Evolutionary conservation across 2,797 vertebrate genomes (phyloP).

Genomic region (Chelonia mydas): DNA sequence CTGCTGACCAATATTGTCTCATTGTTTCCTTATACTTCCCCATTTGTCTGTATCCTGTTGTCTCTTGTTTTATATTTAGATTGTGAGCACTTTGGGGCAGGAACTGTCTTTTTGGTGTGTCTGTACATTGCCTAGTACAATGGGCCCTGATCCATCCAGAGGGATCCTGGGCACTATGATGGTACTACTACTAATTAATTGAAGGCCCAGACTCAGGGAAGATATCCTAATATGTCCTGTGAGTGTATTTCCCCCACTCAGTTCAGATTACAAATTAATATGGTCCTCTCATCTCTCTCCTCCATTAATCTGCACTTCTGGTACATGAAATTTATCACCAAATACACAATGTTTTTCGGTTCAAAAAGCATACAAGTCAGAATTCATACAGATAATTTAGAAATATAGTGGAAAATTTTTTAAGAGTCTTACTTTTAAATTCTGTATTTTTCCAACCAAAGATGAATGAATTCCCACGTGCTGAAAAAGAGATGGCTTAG

Average conservation of each 20-base stretch:
- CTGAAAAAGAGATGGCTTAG: slow-evolving; percentile 92
- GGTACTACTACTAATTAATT: not conserved
- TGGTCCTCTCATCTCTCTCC: not conserved
- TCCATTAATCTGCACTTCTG: not conserved
- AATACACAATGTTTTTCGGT: not conserved
- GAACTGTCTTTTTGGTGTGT: not conserved
- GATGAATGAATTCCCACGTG: slow-evolving; percentile 91
- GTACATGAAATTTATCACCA: not conserved
- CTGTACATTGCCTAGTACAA: not conserved
- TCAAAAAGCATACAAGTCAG: not conserved
- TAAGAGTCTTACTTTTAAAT: slow-evolving; percentile 84
- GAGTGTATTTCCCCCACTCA: not conserved
- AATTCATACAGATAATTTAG: not conserved
- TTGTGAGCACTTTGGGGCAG: not conserved
- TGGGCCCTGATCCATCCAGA: not conserved
- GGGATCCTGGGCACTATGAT: not conserved
- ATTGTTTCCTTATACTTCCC: not conserved
- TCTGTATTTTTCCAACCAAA: slow-evolving; percentile 85
- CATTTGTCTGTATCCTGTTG: not conserved
- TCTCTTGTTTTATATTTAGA: not conserved
- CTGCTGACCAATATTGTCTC: not conserved
- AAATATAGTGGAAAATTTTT: not conserved
- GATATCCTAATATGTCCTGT: not conserved
- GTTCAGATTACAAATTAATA: not conserved
- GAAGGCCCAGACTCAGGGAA: not conserved